phyloP scores from a whole-genome alignment of 2,113 vertebrate genomes.

The Spermophilus dauricus region DNA sequence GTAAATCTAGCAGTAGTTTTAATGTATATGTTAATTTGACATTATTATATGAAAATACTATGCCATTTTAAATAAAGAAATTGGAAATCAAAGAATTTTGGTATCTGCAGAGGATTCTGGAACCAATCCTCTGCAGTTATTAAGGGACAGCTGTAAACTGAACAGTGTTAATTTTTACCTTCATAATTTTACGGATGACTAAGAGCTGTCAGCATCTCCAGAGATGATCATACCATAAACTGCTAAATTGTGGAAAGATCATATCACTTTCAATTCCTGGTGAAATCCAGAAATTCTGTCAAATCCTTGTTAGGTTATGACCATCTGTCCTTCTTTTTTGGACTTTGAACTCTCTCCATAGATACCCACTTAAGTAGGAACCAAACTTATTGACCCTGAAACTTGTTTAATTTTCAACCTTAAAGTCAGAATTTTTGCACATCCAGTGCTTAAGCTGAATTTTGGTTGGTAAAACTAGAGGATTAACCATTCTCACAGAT shows the following conservation, averaged over 20 bases:
- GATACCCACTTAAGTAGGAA: neutral
- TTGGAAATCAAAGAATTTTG: neutral
- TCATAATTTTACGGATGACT: accelerated
- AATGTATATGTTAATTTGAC: neutral
- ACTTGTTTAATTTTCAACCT: neutral
- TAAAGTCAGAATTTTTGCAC: neutral
- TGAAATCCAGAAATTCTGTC: neutral
- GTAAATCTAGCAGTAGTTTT: neutral
- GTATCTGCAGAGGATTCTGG: neutral
- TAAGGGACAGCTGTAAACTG: no score
- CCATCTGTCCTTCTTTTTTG: no score
- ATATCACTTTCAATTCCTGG: neutral
- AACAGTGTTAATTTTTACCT: neutral
- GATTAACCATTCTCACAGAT: neutral
- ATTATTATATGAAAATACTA: no score
- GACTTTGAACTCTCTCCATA: neutral
- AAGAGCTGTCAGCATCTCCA: neutral
- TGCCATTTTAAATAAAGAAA: no score
- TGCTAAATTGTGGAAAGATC: neutral
- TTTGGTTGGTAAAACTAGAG: neutral
- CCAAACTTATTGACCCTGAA: neutral
- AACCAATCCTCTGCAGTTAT: neutral
- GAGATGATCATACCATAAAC: neutral
- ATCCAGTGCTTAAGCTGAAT: neutral
- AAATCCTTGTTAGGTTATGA: neutral